Conservation (phyloP, 2,113 vertebrate species). For the Seriola dumerili region DNA sequence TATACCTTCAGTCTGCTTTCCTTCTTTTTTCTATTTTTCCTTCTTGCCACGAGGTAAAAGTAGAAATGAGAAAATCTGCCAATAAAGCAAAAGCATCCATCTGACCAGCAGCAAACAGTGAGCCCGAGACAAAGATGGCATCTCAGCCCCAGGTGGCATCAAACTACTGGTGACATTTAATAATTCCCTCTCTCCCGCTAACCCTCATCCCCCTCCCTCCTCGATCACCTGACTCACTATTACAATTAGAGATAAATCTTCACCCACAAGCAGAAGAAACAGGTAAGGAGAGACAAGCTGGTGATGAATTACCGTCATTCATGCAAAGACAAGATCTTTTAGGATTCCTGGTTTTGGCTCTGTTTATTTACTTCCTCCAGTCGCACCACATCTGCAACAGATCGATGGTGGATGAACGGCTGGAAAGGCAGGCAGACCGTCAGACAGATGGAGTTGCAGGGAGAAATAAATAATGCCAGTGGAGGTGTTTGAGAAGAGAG, state of each 20-base stretch:
- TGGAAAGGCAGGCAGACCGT: slow-evolving; percentile 61
- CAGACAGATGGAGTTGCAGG: slow-evolving; percentile 72
- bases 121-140: slow-evolving; percentile 72
- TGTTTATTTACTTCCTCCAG: slow-evolving; percentile 79
- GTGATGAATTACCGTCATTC: slow-evolving; percentile 76
- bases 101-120: slow-evolving; percentile 62
- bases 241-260: slow-evolving; percentile 77
- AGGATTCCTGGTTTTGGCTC: slow-evolving; percentile 75
- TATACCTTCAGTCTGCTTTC: background rate
- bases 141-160: slow-evolving; percentile 70
- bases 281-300: slow-evolving; percentile 34
- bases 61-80: slow-evolving; percentile 49
- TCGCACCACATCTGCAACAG: slow-evolving; percentile 73
- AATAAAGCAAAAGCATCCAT: slow-evolving; percentile 42
- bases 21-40: slow-evolving; percentile 13
- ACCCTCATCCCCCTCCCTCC: slow-evolving; percentile 37
- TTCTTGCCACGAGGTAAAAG: slow-evolving; percentile 37
- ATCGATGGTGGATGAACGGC: slow-evolving; percentile 72
- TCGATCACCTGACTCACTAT: slow-evolving; percentile 66
- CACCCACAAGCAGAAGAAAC: slow-evolving; percentile 42
- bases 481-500: slow-evolving; percentile 53
- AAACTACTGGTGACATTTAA: slow-evolving; percentile 77
- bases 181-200: slow-evolving; percentile 61
- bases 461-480: slow-evolving; percentile 75
- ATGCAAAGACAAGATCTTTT: slow-evolving; percentile 80